These are phyloP conservation scores for Musca domestica DNA, from an alignment of 1,140 invertebrate species.

Conservation along the genomic window DNA sequence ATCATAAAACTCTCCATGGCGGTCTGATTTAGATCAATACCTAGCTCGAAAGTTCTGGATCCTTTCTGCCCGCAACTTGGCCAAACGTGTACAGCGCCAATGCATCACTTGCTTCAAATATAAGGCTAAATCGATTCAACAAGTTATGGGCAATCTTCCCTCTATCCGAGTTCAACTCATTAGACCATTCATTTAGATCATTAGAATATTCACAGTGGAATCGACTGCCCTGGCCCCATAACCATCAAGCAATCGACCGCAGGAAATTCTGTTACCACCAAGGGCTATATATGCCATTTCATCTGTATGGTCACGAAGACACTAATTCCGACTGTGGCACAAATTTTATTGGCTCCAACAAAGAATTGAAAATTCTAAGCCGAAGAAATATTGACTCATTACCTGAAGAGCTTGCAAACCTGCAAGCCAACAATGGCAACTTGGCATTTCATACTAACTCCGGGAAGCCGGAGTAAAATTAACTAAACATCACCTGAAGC, in stretches of 20 bases:
- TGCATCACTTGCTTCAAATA: slow-evolving; percentile 30
- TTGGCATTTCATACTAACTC: slow-evolving; percentile 29
- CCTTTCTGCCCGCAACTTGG: too few species aligned
- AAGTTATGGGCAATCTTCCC: slow-evolving; percentile 49
- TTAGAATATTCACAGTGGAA: slow-evolving; percentile 40
- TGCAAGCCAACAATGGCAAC: not conserved
- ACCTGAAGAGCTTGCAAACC: slow-evolving; percentile 25
- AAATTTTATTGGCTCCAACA: slow-evolving; percentile 28
- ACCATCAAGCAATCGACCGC: slow-evolving; percentile 27
- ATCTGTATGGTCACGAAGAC: not conserved
- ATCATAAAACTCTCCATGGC: slow-evolving; percentile 35
- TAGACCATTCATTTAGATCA: slow-evolving; percentile 46
- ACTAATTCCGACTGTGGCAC: slow-evolving; percentile 28
- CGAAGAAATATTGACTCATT: not conserved
- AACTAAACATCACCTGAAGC: slow-evolving; percentile 32
- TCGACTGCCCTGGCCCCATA: slow-evolving; percentile 51
- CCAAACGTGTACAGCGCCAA: too few species aligned
- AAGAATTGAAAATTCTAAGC: slow-evolving; percentile 1
- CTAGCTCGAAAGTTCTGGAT: slow-evolving; percentile 20
- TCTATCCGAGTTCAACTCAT: slow-evolving; percentile 33
- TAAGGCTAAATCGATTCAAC: slow-evolving; percentile 7
- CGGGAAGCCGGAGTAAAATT: slow-evolving; percentile 32
- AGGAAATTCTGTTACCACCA: not conserved
- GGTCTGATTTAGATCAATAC: slow-evolving; percentile 24
- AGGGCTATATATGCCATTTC: not conserved